Evolutionary conservation across 2,888 invertebrate genomes (phyloP).

Genomic region (Eupithecia tripunctaria): DNA sequence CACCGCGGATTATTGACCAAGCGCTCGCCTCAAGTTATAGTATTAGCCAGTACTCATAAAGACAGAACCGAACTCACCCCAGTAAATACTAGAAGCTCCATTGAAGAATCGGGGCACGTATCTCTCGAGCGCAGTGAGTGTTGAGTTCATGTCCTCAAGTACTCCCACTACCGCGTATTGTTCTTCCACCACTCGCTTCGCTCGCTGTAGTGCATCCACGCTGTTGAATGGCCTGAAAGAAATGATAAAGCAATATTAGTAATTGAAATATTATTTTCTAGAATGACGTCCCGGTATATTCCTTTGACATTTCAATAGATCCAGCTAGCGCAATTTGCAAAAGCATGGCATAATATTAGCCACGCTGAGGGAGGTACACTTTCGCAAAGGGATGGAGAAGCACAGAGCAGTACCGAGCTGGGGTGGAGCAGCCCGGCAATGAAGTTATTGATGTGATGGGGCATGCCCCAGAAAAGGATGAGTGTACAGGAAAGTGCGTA

Average conservation of each 20-base stretch:
- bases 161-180: conserved; percentile 96
- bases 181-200: conserved; percentile 93
- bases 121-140: conserved; percentile 92
- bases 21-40: background rate
- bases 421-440: too few relatives aligned
- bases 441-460: too few relatives aligned
- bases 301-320: background rate
- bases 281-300: background rate
- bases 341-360: too few relatives aligned
- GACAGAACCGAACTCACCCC: conserved; percentile 84
- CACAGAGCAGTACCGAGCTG: too few relatives aligned
- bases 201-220: conserved; percentile 91
- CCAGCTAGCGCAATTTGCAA: background rate
- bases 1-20: background rate
- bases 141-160: conserved; percentile 93
- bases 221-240: conserved; percentile 92
- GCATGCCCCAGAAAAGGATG: too few relatives aligned
- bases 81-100: conserved; percentile 91
- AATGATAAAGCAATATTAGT: background rate
- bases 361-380: too few relatives aligned
- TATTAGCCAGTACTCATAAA: background rate
- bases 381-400: too few relatives aligned
- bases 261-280: background rate
- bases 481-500: too few relatives aligned
- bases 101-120: conserved; percentile 93